A percentile compares a stretch with the other conserved stretches of the same genome.
phyloP scores from a whole-genome alignment of 2,888 invertebrate genomes.

The Pristionchus exspectatus region DNA sequence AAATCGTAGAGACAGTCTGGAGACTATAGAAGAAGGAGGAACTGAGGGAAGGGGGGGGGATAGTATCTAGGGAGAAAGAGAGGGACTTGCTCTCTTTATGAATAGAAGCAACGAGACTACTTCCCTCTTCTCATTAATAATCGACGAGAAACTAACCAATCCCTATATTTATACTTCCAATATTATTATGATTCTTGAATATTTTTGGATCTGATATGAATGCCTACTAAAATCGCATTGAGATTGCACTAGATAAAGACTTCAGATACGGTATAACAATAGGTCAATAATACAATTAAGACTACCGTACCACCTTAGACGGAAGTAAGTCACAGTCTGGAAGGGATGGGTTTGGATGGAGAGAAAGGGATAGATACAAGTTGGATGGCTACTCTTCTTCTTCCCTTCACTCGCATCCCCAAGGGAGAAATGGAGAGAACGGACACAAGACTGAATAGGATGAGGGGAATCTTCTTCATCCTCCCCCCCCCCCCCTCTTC shows the following conservation, averaged over 20 bases:
- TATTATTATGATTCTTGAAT: no score
- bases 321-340: not conserved
- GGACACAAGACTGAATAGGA: slow-evolving; percentile 40
- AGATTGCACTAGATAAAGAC: no score
- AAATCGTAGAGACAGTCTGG: slow-evolving; percentile 28
- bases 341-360: slow-evolving; percentile 2
- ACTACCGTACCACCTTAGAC: no score
- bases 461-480: not conserved
- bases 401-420: slow-evolving; percentile 2
- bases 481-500: not conserved
- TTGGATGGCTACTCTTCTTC: slow-evolving; percentile 33
- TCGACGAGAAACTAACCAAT: not conserved
- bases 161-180: not conserved
- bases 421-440: slow-evolving; percentile 36
- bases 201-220: no score
- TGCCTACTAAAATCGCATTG: no score
- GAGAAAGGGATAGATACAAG: not conserved
- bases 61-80: not conserved
- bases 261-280: no score
- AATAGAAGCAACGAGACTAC: slow-evolving; percentile 21
- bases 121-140: slow-evolving; percentile 20
- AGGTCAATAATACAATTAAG: no score
- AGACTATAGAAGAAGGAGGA: slow-evolving; percentile 28
- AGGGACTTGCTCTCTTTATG: slow-evolving; percentile 39
- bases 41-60: not conserved